Conservation (phyloP, 2,113 vertebrate species). For the Morone chrysops region DNA sequence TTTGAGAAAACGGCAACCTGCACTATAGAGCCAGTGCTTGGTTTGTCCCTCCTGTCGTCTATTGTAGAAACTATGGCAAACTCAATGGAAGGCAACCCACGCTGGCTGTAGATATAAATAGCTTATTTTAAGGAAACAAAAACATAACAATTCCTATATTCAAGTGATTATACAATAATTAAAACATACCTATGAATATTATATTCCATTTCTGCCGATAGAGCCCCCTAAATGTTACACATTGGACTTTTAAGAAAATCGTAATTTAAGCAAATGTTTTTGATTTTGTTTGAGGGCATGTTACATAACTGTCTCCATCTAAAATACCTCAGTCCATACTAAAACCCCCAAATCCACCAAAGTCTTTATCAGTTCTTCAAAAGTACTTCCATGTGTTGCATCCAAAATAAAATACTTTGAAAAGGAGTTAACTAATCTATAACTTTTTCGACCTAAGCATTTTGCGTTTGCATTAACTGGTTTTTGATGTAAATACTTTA, state of each 20-base stretch:
- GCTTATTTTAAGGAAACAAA: too few relatives aligned
- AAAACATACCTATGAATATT: too few relatives aligned
- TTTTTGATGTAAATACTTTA: not conserved
- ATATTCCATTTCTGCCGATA: too few relatives aligned
- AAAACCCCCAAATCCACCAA: slow-evolving; percentile 2
- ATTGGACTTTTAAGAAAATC: not conserved
- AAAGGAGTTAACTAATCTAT: slow-evolving; percentile 11
- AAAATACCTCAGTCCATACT: not conserved
- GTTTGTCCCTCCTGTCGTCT: too few relatives aligned
- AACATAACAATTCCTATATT: too few relatives aligned
- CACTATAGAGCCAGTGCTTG: too few relatives aligned
- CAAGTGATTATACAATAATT: too few relatives aligned
- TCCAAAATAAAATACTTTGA: slow-evolving; percentile 10
- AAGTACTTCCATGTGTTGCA: not conserved
- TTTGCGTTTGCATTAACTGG: not conserved
- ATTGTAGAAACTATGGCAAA: too few relatives aligned
- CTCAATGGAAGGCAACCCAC: too few relatives aligned
- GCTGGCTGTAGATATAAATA: too few relatives aligned
- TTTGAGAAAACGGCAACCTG: too few relatives aligned
- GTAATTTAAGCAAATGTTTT: not conserved
- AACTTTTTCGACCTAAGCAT: slow-evolving; percentile 13
- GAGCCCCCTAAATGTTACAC: too few relatives aligned
- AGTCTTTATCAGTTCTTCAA: not conserved
- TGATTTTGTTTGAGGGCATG: not conserved
- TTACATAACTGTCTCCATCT: slow-evolving; percentile 13